phyloP scores from a whole-genome alignment of 2,113 vertebrate species.

The Pelodiscus sinensis region DNA sequence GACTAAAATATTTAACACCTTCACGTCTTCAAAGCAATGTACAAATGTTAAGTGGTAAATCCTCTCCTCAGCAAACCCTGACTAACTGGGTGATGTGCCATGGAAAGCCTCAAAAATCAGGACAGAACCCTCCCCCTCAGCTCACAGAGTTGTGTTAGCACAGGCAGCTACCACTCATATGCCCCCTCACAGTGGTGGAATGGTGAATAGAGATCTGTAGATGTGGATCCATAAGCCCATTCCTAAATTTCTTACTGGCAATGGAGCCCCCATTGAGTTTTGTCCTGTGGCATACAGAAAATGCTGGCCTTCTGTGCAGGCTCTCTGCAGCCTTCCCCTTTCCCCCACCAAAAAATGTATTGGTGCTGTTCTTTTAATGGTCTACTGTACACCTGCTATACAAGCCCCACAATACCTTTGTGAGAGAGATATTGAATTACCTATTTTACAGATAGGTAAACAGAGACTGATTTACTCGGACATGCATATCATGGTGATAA shows the following conservation, averaged over 20 bases:
- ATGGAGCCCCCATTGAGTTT: not conserved
- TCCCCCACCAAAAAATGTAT: not conserved
- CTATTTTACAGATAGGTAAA: no score
- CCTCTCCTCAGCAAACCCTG: not conserved
- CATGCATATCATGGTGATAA: no score
- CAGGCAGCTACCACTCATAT: no score
- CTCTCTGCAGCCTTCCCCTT: not conserved
- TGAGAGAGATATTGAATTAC: no score
- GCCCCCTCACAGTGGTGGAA: not conserved
- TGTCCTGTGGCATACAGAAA: not conserved
- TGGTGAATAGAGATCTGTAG: not conserved
- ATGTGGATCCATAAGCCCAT: not conserved
- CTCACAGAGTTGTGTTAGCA: not conserved
- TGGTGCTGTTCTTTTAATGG: no score
- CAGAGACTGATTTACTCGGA: no score
- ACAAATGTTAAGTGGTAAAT: not conserved
- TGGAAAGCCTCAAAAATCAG: not conserved
- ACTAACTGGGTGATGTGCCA: not conserved
- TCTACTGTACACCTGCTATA: no score
- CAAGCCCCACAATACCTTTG: no score
- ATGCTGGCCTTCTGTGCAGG: not conserved
- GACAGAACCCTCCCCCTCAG: not conserved
- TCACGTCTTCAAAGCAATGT: not conserved
- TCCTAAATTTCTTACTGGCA: not conserved
- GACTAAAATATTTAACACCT: slow-evolving; percentile 15